Base-by-base conservation (phyloP, 2,797 vertebrate genomes). In the Salmo trutta region DNA sequence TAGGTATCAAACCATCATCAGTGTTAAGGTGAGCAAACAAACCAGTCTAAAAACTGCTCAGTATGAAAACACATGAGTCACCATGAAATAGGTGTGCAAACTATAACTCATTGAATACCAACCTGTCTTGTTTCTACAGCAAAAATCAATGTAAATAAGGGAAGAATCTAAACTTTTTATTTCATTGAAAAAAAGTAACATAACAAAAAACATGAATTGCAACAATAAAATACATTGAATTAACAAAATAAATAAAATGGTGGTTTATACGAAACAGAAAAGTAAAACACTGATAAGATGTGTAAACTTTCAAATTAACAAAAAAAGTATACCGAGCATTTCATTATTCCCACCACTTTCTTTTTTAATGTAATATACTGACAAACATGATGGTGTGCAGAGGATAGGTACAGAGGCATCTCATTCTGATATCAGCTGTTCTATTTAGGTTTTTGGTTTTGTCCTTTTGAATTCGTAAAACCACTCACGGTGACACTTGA, bases 131-230 rank as follows among this genome's bases (percentile, higher is more conserved):
- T 47, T 14, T 52, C 8, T 56, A 15, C 16, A 7, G 17, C 12
- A 19, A n/a, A 53, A 19, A 52, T 12, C 52, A 3, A 4, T 66
- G 5, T 66, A 3, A 29, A 21, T 66, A 8, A 27, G 5, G 21
- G 1, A 68, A 68, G 66, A 36, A 47, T 70, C 24, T 31, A 29
- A 31, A 73, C 17, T 91, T 47, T 47, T 88, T 89, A 93, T 95
- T 98, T 98, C 97, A 97, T 96, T 97, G 95, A 97, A 95, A 97
- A 93, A 95, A 96, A 95, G 92, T 93, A 95, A 95, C 95, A 94
- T 95, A 96, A 93, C 95, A 96, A 95, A 93, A 91, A 95, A 94
- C 95, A 95, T 95, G 92, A 95, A 95, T 95, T 93, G 92, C 95
- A 95, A 96, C 90, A 96, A 96, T 94, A 96, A 94, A 95, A 96